phyloP scores from a whole-genome alignment of 2,113 vertebrate genomes.

The Anhinga rufa region DNA sequence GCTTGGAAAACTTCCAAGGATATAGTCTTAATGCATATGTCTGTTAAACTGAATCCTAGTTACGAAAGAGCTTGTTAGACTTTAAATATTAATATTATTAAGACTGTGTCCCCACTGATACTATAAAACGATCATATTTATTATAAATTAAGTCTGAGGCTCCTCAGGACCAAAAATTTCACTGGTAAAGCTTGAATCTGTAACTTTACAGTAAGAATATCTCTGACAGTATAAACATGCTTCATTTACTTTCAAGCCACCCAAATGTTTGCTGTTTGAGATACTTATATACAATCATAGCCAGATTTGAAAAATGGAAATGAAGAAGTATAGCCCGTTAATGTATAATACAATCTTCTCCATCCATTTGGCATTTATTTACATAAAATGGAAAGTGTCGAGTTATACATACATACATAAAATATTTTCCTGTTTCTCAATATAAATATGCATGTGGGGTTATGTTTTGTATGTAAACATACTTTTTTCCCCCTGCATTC shows the following conservation, averaged over 20 bases:
- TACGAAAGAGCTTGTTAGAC: neutral
- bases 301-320: conserved; percentile 21
- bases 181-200: neutral
- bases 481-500: neutral
- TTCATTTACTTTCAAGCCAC: neutral
- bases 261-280: conserved; percentile 33
- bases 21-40: neutral
- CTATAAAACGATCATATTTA: neutral
- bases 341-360: neutral
- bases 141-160: neutral
- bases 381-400: conserved; percentile 3
- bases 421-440: conserved; percentile 2
- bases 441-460: conserved; percentile 1
- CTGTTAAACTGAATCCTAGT: conserved; percentile 34
- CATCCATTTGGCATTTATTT: conserved; percentile 33
- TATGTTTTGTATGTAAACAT: conserved; percentile 6
- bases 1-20: conserved; percentile 55
- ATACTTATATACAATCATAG: neutral
- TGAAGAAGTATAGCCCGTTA: neutral
- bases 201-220: neutral
- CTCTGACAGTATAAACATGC: neutral
- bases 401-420: neutral
- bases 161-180: neutral
- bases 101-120: neutral
- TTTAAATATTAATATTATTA: neutral